phyloP scores from a whole-genome alignment of 2,888 invertebrate genomes.

The Parnassius smintheus region DNA sequence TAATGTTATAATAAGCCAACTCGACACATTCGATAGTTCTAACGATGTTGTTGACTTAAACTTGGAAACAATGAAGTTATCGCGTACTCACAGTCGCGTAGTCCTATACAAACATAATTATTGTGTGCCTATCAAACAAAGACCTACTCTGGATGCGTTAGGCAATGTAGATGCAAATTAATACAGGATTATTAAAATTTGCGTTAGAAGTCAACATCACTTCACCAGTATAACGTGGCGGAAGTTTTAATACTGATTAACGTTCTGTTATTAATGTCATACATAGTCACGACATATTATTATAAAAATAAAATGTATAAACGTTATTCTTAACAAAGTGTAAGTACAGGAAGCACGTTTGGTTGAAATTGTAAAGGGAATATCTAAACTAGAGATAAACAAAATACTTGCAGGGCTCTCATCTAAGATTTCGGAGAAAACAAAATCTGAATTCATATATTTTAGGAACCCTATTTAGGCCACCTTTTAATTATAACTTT shows the following conservation, averaged over 20 bases:
- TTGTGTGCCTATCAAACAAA: slow-evolving; percentile 7
- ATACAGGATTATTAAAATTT: not conserved
- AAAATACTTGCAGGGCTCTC: too few species aligned
- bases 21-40: slow-evolving; percentile 46
- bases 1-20: slow-evolving; percentile 28
- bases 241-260: slow-evolving; percentile 3
- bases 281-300: not conserved
- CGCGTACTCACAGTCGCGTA: slow-evolving; percentile 29
- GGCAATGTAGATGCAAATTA: not conserved
- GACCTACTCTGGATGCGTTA: not conserved
- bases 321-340: too few species aligned
- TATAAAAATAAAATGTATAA: too few species aligned
- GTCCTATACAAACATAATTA: slow-evolving; percentile 21
- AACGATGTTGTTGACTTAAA: slow-evolving; percentile 50
- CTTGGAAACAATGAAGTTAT: slow-evolving; percentile 56
- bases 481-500: too few species aligned
- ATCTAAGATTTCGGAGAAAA: too few species aligned
- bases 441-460: too few species aligned
- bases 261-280: slow-evolving; percentile 11
- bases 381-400: too few species aligned
- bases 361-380: too few species aligned
- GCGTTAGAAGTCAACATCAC: not conserved
- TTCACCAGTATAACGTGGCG: slow-evolving; percentile 9
- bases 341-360: too few species aligned
- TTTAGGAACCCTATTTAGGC: too few species aligned